These are phyloP conservation scores for Cyrtorhinus lividipennis DNA, from an alignment of 1,140 invertebrate genomes.

Conservation along the genomic window DNA sequence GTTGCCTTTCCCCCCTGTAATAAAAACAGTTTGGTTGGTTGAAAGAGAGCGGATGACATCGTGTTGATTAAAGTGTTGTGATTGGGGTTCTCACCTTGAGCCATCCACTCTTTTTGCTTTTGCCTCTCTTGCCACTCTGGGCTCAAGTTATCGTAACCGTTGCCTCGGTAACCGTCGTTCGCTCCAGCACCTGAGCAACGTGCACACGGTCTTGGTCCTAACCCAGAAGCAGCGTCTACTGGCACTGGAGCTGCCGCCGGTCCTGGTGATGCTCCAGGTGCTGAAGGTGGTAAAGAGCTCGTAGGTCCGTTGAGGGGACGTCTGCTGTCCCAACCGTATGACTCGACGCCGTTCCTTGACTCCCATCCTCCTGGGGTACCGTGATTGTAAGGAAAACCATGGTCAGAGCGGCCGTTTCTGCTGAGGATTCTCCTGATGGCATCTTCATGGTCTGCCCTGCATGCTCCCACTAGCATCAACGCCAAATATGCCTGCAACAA, in stretches of 20 bases:
- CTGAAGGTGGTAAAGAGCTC: not conserved
- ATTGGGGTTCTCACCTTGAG: slow-evolving; percentile 1
- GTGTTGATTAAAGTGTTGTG: too few relatives aligned
- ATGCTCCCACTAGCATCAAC: not conserved
- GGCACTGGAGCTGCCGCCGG: not conserved
- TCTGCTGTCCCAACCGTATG: slow-evolving; percentile 21
- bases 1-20: not conserved
- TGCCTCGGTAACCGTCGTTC: slow-evolving; percentile 23
- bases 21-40: too few relatives aligned
- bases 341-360: slow-evolving; percentile 19
- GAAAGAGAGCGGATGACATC: too few relatives aligned
- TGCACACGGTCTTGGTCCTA: too few relatives aligned
- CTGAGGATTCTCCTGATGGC: not conserved
- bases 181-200: not conserved
- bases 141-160: slow-evolving; percentile 27
- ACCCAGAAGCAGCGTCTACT: not conserved
- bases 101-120: slow-evolving; percentile 11
- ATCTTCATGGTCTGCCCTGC: not conserved
- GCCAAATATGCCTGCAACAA: not conserved
- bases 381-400: not conserved
- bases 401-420: not conserved
- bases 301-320: not conserved
- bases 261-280: not conserved
- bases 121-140: slow-evolving; percentile 24
- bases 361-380: slow-evolving; percentile 20